phyloP scores from a whole-genome alignment of 2,888 invertebrate genomes.

The Tinea semifulvella region DNA sequence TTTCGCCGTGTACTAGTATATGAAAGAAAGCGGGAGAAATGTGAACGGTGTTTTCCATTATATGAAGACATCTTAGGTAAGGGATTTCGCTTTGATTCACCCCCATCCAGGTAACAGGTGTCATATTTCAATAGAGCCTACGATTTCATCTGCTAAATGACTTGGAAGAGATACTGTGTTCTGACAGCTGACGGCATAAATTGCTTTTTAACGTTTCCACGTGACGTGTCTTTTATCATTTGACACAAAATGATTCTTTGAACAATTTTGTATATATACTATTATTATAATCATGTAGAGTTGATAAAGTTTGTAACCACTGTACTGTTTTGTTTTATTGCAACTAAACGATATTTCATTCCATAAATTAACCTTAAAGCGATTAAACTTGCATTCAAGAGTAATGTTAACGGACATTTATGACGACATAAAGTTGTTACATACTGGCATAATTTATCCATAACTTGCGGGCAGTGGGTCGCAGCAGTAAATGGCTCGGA shows the following conservation, averaged over 20 bases:
- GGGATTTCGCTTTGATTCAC: conserved; percentile 10
- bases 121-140: conserved; percentile 33
- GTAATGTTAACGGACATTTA: conserved; percentile 7
- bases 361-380: too few relatives aligned
- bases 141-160: conserved; percentile 34
- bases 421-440: conserved; percentile 9
- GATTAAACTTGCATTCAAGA: too few relatives aligned
- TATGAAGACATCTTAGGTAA: conserved; percentile 10
- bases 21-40: conserved; percentile 3
- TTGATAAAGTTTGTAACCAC: too few relatives aligned
- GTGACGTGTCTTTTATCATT: not conserved
- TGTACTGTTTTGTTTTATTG: too few relatives aligned
- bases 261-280: too few relatives aligned
- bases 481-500: conserved; percentile 39
- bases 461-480: conserved; percentile 26
- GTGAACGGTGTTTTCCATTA: conserved; percentile 11
- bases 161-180: conserved; percentile 30
- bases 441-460: conserved; percentile 8
- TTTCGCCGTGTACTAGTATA: too few relatives aligned
- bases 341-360: too few relatives aligned
- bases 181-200: conserved; percentile 11
- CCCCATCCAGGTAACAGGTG: conserved; percentile 29
- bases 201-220: conserved; percentile 13
- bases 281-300: too few relatives aligned
- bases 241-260: too few relatives aligned